Conservation (phyloP, 2,113 vertebrate genomes). For the Tursiops truncatus region DNA sequence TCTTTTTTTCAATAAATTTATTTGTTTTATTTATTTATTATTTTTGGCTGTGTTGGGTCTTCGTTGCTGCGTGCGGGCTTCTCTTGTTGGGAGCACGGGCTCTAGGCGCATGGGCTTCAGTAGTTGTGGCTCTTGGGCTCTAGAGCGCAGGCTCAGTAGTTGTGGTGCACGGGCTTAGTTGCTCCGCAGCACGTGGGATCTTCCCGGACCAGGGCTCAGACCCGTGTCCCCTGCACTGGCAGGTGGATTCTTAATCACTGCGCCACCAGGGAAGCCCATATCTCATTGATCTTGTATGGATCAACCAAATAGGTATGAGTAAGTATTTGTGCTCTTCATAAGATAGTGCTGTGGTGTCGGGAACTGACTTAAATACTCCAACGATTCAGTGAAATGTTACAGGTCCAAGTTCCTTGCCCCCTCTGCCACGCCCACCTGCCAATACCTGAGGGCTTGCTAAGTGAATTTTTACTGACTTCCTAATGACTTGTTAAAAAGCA, state of each 20-base stretch:
- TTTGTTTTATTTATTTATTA: no score
- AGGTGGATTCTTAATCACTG: no score
- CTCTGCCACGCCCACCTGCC: background rate
- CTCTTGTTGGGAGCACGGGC: no score
- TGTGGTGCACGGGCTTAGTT: no score
- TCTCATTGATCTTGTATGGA: background rate
- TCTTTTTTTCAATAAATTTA: background rate
- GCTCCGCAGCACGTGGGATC: no score
- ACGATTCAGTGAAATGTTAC: background rate
- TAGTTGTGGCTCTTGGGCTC: no score
- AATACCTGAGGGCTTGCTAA: background rate
- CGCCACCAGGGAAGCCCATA: no score
- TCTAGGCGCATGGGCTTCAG: no score
- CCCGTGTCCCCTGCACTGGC: no score
- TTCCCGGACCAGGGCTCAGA: no score
- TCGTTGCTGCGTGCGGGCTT: accelerated
- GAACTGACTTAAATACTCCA: background rate
- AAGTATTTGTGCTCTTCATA: background rate
- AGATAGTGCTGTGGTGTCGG: background rate
- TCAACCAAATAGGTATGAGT: background rate
- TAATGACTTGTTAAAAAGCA: background rate
- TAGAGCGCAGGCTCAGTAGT: no score
- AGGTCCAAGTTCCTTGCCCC: background rate
- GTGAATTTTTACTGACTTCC: background rate
- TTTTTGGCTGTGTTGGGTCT: no score